These are phyloP conservation scores for Drosophila arawakana DNA, from an alignment of 1,140 invertebrate genomes.

Conservation along the genomic window DNA sequence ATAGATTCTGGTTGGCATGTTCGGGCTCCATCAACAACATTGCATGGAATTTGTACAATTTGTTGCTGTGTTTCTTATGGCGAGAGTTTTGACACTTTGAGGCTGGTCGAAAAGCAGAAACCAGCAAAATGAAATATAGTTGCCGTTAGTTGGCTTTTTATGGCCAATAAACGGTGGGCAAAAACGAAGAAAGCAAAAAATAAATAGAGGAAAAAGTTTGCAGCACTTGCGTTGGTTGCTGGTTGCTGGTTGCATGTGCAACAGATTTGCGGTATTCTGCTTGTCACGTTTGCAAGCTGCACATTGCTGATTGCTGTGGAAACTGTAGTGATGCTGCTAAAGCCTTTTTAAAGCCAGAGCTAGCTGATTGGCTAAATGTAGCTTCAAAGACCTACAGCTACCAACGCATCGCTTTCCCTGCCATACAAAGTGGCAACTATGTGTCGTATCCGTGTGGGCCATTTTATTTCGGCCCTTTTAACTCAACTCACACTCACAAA, in stretches of 20 bases:
- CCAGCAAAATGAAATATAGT: slow-evolving; percentile 37
- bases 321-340: background rate
- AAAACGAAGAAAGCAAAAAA: too few species aligned
- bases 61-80: slow-evolving; percentile 28
- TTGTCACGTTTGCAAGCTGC: slow-evolving; percentile 19
- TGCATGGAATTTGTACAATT: slow-evolving; percentile 11
- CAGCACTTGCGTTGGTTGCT: slow-evolving; percentile 38
- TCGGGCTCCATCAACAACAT: slow-evolving; percentile 21
- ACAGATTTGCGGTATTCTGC: slow-evolving; percentile 44
- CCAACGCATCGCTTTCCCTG: slow-evolving; percentile 31
- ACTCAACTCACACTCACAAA: slow-evolving; percentile 13
- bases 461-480: slow-evolving; percentile 26
- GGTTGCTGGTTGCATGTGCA: slow-evolving; percentile 51
- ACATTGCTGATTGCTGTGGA: background rate
- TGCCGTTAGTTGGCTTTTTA: slow-evolving; percentile 57
- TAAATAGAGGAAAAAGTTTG: slow-evolving; percentile 36
- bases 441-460: slow-evolving; percentile 13
- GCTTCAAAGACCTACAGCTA: background rate
- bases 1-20: slow-evolving; percentile 8
- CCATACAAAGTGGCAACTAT: slow-evolving; percentile 13
- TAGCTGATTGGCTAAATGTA: too few species aligned
- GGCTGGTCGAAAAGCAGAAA: slow-evolving; percentile 24
- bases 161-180: slow-evolving; percentile 59
- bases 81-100: slow-evolving; percentile 65
- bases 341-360: too few species aligned